Evolutionary conservation across 2,888 invertebrate genomes (phyloP).

Genomic region (Lottia scabra): DNA sequence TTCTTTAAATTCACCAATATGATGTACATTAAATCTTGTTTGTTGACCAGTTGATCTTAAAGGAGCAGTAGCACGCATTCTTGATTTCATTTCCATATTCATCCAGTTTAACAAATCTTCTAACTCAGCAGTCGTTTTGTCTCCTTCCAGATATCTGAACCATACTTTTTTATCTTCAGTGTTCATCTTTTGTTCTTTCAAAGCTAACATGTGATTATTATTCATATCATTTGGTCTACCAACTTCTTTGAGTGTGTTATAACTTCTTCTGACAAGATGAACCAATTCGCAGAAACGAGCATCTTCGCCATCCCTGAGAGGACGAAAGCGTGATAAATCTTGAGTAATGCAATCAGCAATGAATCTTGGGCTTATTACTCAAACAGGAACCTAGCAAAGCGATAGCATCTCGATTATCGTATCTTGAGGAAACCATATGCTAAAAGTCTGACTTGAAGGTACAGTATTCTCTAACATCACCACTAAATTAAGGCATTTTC

Average conservation of each 20-base stretch:
- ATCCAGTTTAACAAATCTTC: not conserved
- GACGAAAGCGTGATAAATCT: not conserved
- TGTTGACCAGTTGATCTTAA: not conserved
- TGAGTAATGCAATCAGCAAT: not conserved
- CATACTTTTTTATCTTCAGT: not conserved
- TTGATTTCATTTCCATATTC: not conserved
- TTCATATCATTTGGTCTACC: not conserved
- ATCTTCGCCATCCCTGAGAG: not conserved
- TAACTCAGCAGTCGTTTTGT: not conserved
- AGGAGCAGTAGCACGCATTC: not conserved
- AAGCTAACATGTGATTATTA: not conserved
- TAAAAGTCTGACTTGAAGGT: not conserved
- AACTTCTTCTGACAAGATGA: not conserved
- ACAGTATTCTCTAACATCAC: not conserved
- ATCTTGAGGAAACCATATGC: not conserved
- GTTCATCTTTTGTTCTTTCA: not conserved
- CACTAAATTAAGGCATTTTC: not conserved
- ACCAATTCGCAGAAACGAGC: not conserved
- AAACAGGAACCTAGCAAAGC: not conserved
- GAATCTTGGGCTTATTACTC: not conserved
- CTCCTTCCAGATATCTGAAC: not conserved
- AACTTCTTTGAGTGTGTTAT: not conserved
- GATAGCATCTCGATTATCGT: not conserved
- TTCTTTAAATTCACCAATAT: not conserved
- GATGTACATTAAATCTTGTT: not conserved